Base-by-base conservation (phyloP, 2,888 invertebrate species). In the Aelia acuminata region DNA sequence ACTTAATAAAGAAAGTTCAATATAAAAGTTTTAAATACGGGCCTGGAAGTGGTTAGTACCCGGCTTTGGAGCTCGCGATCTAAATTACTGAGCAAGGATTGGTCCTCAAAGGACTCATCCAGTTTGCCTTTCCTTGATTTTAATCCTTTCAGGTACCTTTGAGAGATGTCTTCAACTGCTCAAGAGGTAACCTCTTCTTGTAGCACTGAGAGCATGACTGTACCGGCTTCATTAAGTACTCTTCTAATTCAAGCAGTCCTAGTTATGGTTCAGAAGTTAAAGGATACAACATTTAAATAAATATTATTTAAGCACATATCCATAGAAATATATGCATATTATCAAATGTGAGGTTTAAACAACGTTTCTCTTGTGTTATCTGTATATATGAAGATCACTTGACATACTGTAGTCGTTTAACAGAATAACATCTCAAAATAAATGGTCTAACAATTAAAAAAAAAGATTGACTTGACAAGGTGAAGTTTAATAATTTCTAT, bases 111-210 rank as follows among this genome's bases (percentile, higher is more conserved):
- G 57, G 57, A n/a, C 53, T 53, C 53, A n/a, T 5, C 8, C 10
- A 57, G 57, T 57, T 57, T 57, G 57, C 57, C 57, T 57, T 57
- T 57, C 57, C 57, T 57, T 57, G 57, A 57, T 57, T 57, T 26
- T 57, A 26, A 57, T 57, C 57, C 57, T 57, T 57, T 57, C 26
- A 57, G 57, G 11, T 57, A 26, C 26, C 57, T 57, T 57, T 26
- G 57, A 57, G 57, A 7, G 47, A 11, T 18, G 49, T 49, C 49
- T 18, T 49, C 49, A 49, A 20, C 3, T 1, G 15, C 49, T 49
- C 49, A 49, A 49, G 49, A 49, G 49, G 49, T 49, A 18, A 10
- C n/a, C n/a, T 7, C 7, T 4, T 53, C 15, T 20, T n/a, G 22
- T n/a, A 8, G 22, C 22, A 1, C 53, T 20, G 49, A 20, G 18